phyloP scores from a whole-genome alignment of 2,113 vertebrate species.

The Nothobranchius kuhntae region DNA sequence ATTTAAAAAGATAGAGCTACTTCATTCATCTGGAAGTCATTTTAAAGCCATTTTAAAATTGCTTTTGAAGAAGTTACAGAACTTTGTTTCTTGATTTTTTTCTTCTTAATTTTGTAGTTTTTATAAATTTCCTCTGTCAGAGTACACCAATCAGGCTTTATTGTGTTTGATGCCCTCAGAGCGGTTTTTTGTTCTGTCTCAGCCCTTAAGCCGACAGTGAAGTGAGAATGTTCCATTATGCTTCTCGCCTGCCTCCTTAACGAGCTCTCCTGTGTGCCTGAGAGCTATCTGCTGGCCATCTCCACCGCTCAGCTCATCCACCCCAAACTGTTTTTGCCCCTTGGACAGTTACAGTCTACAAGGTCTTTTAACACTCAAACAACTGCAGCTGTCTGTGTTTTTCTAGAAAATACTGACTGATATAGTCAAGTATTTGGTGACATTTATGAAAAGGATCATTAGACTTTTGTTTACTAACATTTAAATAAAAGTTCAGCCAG shows the following conservation, averaged over 20 bases:
- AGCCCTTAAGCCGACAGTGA: conserved; percentile 43
- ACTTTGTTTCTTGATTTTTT: too few species aligned
- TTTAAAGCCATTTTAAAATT: not conserved
- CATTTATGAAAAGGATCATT: conserved; percentile 19
- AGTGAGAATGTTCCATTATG: conserved; percentile 58
- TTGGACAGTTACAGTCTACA: conserved; percentile 13
- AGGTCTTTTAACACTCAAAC: conserved; percentile 31
- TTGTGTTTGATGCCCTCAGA: conserved; percentile 14
- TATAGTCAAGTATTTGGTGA: conserved; percentile 11
- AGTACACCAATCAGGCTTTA: not conserved
- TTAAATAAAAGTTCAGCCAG: conserved; percentile 27
- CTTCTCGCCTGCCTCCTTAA: conserved; percentile 62
- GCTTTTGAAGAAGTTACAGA: too few species aligned
- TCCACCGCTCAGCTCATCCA: conserved; percentile 49
- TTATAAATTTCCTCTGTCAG: conserved; percentile 23
- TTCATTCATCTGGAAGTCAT: not conserved
- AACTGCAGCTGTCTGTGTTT: conserved; percentile 10
- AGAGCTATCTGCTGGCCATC: conserved; percentile 51
- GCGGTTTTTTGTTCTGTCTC: conserved; percentile 10
- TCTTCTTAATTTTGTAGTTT: not conserved
- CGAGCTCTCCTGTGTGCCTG: conserved; percentile 71
- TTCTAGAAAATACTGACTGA: conserved; percentile 14
- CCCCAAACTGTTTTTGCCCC: conserved; percentile 37
- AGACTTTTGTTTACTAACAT: conserved; percentile 18
- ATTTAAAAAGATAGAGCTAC: conserved; percentile 11